Base-by-base conservation (phyloP, 2,797 vertebrate genomes). In the Arnoldichthys spilopterus region DNA sequence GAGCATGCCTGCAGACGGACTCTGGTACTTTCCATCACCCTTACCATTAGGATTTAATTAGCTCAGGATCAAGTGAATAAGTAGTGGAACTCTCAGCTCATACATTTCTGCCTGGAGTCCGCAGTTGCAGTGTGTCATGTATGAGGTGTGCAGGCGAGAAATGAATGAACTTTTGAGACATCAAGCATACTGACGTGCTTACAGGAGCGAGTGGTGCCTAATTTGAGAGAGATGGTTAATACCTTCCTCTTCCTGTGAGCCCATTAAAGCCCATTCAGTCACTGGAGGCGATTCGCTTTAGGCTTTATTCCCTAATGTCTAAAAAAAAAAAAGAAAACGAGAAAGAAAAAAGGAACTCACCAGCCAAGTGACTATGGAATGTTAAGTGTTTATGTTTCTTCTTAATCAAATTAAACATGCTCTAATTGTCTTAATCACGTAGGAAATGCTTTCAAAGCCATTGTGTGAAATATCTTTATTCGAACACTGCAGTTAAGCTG, bases 381-480 rank as follows among this genome's bases (percentile, higher is more conserved):
- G 90, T 85, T 80, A 80, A 85, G 87, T 87, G 87, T 91, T 92
- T 92, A 90, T 92, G 90, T 89, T 84, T 87, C 86, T 51, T 28
- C 59, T 89, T 92, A 90, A 94, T 93, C 92, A 91, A 91, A 91
- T 92, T 93, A 93, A 93, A 90, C 90, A 91, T 86, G 89, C 89
- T 90, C 91, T 91, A 90, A 92, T 92, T 92, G 87, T 83, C 86
- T 81, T 93, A 92, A 94, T 94, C 92, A 90, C 92, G 91, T 92
- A 90, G 87, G 59, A 88, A 88, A 87, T 88, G 88, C 89, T 90
- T 93, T 91, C 88, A 83, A 90, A 87, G 85, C 89, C 89, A 88
- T 56, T 22, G 40, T 58, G 43, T 83, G 71, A 79, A 68, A 81
- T 82, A 84, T 82, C 69, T 80, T 82, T 74, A 84, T 74, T 86